phyloP scores from a whole-genome alignment of 2,888 invertebrate genomes.

The Hydrotaea cyrtoneurina region DNA sequence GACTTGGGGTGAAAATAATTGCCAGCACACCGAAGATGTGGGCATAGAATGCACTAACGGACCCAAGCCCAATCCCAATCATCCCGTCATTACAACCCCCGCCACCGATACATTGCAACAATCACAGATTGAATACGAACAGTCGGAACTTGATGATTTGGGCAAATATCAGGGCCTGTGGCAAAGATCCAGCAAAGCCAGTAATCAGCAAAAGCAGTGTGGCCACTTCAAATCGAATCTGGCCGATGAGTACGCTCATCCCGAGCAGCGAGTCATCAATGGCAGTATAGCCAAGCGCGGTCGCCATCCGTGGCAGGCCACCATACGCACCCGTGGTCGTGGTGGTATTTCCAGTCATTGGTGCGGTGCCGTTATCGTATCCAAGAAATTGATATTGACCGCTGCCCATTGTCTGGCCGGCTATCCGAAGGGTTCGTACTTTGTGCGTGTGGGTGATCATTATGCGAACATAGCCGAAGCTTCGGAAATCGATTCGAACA shows the following conservation, averaged over 20 bases:
- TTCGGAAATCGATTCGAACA: constrained; percentile 86
- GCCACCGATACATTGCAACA: constrained; percentile 45
- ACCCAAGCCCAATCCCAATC: constrained; percentile 67
- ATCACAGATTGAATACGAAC: constrained; percentile 64
- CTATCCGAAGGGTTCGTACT: constrained; percentile 85
- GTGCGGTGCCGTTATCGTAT: constrained; percentile 88
- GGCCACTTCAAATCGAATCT: constrained; percentile 81
- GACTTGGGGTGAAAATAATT: constrained; percentile 87
- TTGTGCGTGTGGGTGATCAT: constrained; percentile 88
- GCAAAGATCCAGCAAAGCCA: constrained; percentile 78
- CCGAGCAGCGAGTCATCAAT: constrained; percentile 83
- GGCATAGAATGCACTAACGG: constrained; percentile 81
- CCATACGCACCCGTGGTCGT: constrained; percentile 83
- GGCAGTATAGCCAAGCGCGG: constrained; percentile 84
- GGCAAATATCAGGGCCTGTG: constrained; percentile 73
- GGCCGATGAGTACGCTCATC: constrained; percentile 80
- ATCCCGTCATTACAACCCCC: background rate
- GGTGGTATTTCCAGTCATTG: constrained; percentile 84
- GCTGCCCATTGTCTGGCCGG: constrained; percentile 88
- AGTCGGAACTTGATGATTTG: constrained; percentile 73
- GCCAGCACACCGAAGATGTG: constrained; percentile 88
- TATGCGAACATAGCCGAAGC: constrained; percentile 86
- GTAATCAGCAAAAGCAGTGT: constrained; percentile 80
- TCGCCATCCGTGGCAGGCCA: constrained; percentile 89
- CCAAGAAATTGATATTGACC: constrained; percentile 85